These are phyloP conservation scores for Alosa alosa DNA, from an alignment of 2,113 vertebrate genomes.

Conservation along the genomic window DNA sequence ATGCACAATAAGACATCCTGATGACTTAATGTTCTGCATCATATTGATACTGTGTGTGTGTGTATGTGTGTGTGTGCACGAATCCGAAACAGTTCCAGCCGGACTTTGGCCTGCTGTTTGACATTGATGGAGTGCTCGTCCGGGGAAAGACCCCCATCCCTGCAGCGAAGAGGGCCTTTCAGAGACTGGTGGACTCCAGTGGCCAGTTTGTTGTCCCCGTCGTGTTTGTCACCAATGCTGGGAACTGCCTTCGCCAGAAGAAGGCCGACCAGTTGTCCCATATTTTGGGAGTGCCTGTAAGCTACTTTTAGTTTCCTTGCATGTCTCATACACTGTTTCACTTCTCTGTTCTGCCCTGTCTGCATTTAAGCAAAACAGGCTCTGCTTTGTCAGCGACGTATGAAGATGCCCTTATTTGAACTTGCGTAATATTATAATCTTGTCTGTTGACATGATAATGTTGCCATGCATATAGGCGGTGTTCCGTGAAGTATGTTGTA, in stretches of 20 bases:
- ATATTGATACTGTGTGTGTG: neutral
- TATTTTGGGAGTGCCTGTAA: conserved; percentile 80
- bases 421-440: neutral
- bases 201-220: conserved; percentile 81
- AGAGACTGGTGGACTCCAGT: conserved; percentile 75
- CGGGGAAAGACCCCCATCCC: conserved; percentile 80
- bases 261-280: conserved; percentile 83
- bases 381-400: neutral
- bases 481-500: neutral
- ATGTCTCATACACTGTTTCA: neutral
- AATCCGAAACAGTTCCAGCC: conserved; percentile 56
- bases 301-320: conserved; percentile 40
- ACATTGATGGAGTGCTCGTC: conserved; percentile 84
- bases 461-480: neutral
- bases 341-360: neutral
- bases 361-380: neutral
- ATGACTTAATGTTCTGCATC: conserved; percentile 10
- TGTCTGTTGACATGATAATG: neutral
- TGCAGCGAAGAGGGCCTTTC: conserved; percentile 77
- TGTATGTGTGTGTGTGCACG: neutral
- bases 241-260: conserved; percentile 79
- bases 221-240: conserved; percentile 90
- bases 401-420: neutral
- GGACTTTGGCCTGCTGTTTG: conserved; percentile 80
- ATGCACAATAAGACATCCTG: neutral